Percentiles rank a stretch among this genome's conserved stretches.
Conservation (phyloP, 2,113 vertebrate species). For the Boulengeromyrus knoepffleri region DNA sequence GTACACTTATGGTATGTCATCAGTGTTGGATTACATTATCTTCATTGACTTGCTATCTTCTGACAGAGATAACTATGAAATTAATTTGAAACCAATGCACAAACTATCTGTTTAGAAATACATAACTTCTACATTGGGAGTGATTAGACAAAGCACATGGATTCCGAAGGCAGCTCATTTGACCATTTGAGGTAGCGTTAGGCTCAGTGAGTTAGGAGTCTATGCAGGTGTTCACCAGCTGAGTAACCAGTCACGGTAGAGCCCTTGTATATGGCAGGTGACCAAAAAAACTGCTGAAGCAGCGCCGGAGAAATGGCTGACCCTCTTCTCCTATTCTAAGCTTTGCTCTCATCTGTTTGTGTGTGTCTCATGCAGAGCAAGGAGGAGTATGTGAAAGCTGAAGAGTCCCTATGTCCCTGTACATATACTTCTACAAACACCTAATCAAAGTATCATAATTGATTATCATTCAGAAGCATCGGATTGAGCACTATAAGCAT, state of each 20-base stretch:
- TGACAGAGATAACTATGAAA: background rate
- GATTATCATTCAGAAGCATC: background rate
- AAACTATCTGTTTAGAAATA: background rate
- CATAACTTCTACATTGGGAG: background rate
- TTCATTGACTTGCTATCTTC: background rate
- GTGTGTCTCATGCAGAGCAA: background rate
- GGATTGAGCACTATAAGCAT: background rate
- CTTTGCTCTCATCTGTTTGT: background rate
- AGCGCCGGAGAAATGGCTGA: background rate
- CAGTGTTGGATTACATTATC: background rate
- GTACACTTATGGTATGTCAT: background rate
- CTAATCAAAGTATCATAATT: background rate
- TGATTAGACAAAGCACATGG: background rate
- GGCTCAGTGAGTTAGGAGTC: background rate
- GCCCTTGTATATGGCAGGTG: background rate
- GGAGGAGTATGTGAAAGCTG: background rate
- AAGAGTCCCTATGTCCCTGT: background rate
- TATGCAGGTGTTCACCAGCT: background rate
- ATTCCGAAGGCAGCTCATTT: background rate
- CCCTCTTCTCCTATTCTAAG: background rate
- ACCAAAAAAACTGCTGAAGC: background rate
- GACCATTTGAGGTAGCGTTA: background rate
- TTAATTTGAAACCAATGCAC: background rate
- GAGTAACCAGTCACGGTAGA: background rate
- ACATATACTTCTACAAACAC: background rate